Evolutionary conservation across 2,888 invertebrate genomes (phyloP).

Genomic region (Lottia gigantea): DNA sequence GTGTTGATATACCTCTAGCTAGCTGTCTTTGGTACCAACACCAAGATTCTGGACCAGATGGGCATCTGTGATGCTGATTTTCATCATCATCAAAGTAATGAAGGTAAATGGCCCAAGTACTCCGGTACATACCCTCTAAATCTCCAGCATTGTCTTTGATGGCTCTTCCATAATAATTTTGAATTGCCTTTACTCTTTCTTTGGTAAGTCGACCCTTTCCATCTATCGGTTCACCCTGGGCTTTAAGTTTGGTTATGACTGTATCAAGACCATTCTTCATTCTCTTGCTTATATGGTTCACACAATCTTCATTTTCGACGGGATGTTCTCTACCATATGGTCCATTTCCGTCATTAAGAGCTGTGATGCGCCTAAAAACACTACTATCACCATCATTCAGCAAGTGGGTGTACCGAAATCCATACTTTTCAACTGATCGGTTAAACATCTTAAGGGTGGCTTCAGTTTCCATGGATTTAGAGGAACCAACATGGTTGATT

Average conservation of each 20-base stretch:
- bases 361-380: not conserved
- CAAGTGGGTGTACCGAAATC: no score
- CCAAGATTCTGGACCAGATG: not conserved
- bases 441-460: no score
- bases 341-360: not conserved
- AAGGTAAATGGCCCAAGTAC: not conserved
- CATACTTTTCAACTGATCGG: no score
- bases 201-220: conserved; percentile 8
- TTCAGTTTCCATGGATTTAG: no score
- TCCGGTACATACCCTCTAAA: no score
- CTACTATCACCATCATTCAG: no score
- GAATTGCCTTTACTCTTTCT: not conserved
- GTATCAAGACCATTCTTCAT: conserved; percentile 9
- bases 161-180: conserved; percentile 16
- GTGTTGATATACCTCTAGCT: not conserved
- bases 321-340: conserved; percentile 6
- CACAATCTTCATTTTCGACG: conserved; percentile 8
- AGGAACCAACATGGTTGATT: no score
- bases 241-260: not conserved
- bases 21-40: not conserved
- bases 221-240: not conserved
- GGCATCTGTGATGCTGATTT: not conserved
- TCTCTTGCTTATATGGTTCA: conserved; percentile 7
- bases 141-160: not conserved
- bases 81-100: not conserved